phyloP scores from a whole-genome alignment of 2,797 vertebrate genomes.

The Thunnus albacares region DNA sequence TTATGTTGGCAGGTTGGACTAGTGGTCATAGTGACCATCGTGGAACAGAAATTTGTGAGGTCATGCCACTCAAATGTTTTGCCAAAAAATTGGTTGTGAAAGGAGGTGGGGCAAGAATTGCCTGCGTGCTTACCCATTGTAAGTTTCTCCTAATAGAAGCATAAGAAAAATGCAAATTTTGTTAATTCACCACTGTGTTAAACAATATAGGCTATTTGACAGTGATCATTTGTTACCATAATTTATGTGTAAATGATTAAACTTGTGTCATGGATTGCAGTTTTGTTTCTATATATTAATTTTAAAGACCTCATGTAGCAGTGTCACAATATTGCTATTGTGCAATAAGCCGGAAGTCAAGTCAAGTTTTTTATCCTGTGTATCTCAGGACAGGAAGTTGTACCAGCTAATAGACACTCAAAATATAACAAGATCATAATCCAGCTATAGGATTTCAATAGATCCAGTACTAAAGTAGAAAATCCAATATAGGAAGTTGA shows the following conservation, averaged over 20 bases:
- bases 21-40: background rate
- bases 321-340: background rate
- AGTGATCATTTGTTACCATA: no score
- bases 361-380: background rate
- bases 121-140: background rate
- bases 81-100: background rate
- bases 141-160: background rate
- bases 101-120: background rate
- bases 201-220: no score
- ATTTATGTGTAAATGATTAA: background rate
- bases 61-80: background rate
- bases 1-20: background rate
- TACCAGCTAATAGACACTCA: background rate
- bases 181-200: background rate
- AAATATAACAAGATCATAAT: slow-evolving; percentile 15
- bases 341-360: background rate
- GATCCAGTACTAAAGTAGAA: background rate
- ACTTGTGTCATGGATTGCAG: background rate
- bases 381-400: background rate
- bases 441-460: slow-evolving; percentile 24
- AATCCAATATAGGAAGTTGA: slow-evolving; percentile 25
- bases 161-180: background rate
- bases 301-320: background rate
- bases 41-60: background rate
- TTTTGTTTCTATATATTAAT: background rate